Conservation (phyloP, 2,888 invertebrate species). For the Netelia melanura region DNA sequence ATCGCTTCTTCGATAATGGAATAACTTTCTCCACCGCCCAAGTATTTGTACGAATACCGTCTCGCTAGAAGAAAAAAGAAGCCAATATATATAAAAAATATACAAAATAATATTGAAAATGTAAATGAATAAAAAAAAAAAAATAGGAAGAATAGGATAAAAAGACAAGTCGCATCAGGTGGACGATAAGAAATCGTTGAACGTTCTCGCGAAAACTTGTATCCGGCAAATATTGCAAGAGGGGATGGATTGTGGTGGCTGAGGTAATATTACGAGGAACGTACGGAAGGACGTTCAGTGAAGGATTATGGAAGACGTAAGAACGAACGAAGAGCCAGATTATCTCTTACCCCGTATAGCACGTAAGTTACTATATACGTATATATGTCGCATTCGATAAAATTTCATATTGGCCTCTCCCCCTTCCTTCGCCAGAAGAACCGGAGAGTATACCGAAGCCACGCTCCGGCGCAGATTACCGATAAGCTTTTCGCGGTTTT, state of each 20-base stretch:
- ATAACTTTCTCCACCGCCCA: conserved; percentile 41
- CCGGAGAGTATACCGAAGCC: neutral
- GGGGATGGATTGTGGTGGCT: neutral
- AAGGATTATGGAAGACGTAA: conserved; percentile 47
- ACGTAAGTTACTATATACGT: neutral
- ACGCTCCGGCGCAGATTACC: conserved; percentile 64
- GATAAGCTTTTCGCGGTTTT: conserved; percentile 50
- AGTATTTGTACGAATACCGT: conserved; percentile 27
- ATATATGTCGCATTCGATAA: conserved; percentile 22
- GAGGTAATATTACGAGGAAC: conserved; percentile 43
- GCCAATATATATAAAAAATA: too few species aligned
- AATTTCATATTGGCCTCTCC: conserved; percentile 25
- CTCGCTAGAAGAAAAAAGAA: too few species aligned
- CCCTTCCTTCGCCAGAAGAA: neutral
- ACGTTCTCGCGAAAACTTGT: conserved; percentile 36
- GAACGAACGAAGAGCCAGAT: conserved; percentile 44
- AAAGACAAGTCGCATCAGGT: neutral
- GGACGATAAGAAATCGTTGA: conserved; percentile 12
- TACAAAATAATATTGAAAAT: too few species aligned
- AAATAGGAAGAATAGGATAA: conserved; percentile 8
- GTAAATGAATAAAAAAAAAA: neutral
- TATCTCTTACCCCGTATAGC: conserved; percentile 14
- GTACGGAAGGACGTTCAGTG: conserved; percentile 30
- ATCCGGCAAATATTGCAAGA: conserved; percentile 25
- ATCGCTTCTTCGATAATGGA: conserved; percentile 53